Evolutionary conservation across 2,888 invertebrate genomes (phyloP), one percentile per base, ranked within the genome.

Genomic region (Mythimna loreyi): DNA sequence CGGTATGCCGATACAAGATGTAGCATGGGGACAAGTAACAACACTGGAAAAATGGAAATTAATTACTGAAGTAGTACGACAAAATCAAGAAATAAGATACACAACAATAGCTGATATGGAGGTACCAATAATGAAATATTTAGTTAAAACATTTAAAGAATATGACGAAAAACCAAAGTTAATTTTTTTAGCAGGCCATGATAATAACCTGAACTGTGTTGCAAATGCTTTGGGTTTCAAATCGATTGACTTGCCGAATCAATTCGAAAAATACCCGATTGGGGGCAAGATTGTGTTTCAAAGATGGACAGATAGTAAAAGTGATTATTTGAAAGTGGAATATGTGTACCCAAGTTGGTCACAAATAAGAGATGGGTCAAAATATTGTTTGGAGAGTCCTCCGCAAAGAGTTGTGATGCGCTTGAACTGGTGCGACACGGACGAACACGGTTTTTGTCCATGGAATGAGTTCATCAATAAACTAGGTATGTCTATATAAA

Each of bases 211-310:
- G 36, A 73, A 67, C 30, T 7, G 59, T 13, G 36, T 83, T 36
- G 9, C 53, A 0, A 21, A 53, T 19, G 16, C 40, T 8, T 63
- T 81, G 49, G 64, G 67, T 23, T 81, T 81, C 55, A 50, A 69
- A 50, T 16, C 23, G 3, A 49, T 43, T 9, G 47, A 30, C 19
- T 61, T 81, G 23, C 78, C 75, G 2, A 23, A 73, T 60, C 78
- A 81, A n/a, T 73, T 45, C 9, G 81, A 82, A 11, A 13, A 43
- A 0, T 63, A 25, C 45, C 81, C 82, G 2, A 73, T 79, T 58
- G 81, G 82, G 8, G 76, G 82, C 3, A 82, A 79, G 57, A 47
- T 70, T 9, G 81, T 81, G 19, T 82, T 82, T 62, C 76, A 82
- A 65, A 72, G 74, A 23, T 82, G 82, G 82, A 60, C 75, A 19